Base-by-base conservation (phyloP, 2,888 invertebrate species). In the Drosophila borborema region DNA sequence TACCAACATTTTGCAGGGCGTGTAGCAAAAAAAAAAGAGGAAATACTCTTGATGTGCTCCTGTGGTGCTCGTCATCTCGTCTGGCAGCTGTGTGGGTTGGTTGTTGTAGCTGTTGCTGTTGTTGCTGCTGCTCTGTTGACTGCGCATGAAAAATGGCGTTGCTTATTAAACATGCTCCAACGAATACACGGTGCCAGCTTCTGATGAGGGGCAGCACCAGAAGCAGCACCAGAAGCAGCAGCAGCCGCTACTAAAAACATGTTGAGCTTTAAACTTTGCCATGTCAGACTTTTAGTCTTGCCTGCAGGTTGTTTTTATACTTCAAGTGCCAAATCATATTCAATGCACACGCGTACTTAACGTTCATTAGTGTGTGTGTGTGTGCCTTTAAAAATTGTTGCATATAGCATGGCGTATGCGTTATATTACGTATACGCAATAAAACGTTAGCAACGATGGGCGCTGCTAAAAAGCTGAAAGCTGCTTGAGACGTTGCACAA, bases 131-230 rank as follows among this genome's bases (percentile, higher is more conserved):
- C 67, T 75, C 82, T 55, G 75, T 65, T 82, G 77, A 74, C 80
- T 86, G 81, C 63, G 74, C 77, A 80, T 86, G 84, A 86, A 77
- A 84, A 84, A 86, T 84, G 73, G 67, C 77, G 81, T 64, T 73
- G 80, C 81, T 84, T 84, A 86, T 84, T 84, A 86, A 86, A 84
- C 84, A 86, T 84, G 83, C 80, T 73, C 73, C 67, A 86, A 80
- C 77, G 86, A 82, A 74, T 36, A 51, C 85, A 76, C 36, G 58
- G 64, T 10, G 18, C 67, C 54, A 53, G 38, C 34, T 20, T 20
- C 36, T 36, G 38, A 23, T 53, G 53, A 34, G 53, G 40, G 55
- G 55, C 67, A 16, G 38, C 38, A 38, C 55, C 20, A 4, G 14
- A 16, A 58, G 54, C 72, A 65, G 61, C 54, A 49, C 9, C 40